Evolutionary conservation across 2,888 invertebrate species (phyloP).

Genomic region (Frankliniella fusca): DNA sequence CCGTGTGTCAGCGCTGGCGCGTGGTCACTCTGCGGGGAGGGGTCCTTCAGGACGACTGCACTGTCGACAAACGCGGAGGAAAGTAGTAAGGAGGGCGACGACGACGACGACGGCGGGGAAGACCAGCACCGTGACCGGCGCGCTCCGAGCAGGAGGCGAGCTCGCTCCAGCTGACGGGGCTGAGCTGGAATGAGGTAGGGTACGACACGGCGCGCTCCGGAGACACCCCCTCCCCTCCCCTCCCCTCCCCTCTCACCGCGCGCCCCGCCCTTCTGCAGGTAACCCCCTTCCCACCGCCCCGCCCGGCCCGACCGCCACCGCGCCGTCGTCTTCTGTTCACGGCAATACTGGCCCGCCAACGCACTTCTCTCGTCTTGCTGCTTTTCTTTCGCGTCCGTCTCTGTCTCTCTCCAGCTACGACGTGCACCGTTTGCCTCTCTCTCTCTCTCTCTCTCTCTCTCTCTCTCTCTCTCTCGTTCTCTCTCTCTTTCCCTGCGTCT

Average conservation of each 20-base stretch:
- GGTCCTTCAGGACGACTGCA: too few relatives aligned
- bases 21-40: too few relatives aligned
- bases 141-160: too few relatives aligned
- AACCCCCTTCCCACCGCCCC: neutral
- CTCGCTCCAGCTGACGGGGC: slow-evolving; percentile 6
- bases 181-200: neutral
- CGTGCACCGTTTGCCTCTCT: neutral
- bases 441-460: neutral
- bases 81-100: too few relatives aligned
- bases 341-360: slow-evolving; percentile 8
- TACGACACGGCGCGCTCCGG: neutral
- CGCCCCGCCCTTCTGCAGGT: neutral
- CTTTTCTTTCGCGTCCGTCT: neutral
- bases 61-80: too few relatives aligned
- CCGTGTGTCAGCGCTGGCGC: too few relatives aligned
- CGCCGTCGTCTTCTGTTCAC: neutral
- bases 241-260: neutral
- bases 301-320: neutral
- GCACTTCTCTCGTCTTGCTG: neutral
- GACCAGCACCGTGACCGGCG: too few relatives aligned
- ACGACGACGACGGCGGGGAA: too few relatives aligned
- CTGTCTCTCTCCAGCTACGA: neutral
- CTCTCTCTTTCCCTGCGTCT: neutral
- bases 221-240: neutral
- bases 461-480: neutral